phyloP scores from a whole-genome alignment of 2,797 vertebrate species.

The Amniataba percoides region DNA sequence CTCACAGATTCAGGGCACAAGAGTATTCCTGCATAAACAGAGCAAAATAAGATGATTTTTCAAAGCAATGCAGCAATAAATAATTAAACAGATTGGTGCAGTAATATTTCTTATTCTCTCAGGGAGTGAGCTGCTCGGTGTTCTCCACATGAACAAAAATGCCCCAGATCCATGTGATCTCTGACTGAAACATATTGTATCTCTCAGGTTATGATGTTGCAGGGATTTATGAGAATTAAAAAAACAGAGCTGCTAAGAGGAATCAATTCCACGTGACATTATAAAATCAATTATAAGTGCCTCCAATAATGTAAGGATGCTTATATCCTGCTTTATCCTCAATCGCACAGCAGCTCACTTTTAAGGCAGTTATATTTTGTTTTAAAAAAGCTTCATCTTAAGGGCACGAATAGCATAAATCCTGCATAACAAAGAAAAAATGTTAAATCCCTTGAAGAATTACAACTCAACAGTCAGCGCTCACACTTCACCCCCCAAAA shows the following conservation, averaged over 20 bases:
- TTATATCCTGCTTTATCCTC: not conserved
- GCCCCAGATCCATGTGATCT: constrained; percentile 58
- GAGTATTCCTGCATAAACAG: constrained; percentile 51
- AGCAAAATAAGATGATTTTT: constrained; percentile 56
- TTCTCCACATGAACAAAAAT: constrained; percentile 63
- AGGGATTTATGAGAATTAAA: constrained; percentile 17
- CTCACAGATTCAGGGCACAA: constrained; percentile 38
- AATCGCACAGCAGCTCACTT: not conserved
- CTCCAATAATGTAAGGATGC: not conserved
- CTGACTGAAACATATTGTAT: constrained; percentile 60
- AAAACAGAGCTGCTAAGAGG: not conserved
- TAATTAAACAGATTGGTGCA: constrained; percentile 70
- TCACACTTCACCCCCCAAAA: not conserved
- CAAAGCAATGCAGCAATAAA: constrained; percentile 64
- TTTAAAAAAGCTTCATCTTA: not conserved
- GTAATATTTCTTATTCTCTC: constrained; percentile 64
- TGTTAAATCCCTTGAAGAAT: not conserved
- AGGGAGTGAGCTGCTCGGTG: constrained; percentile 55
- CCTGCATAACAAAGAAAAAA: constrained; percentile 4
- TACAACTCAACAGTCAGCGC: not conserved
- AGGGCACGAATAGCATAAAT: not conserved
- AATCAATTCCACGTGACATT: constrained; percentile 5
- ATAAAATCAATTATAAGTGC: constrained; percentile 10
- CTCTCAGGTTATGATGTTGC: constrained; percentile 52
- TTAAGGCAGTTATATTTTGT: not conserved